A percentile compares a stretch with the other conserved stretches of the same genome.
These are phyloP conservation scores for Drosophila mulleri DNA, from an alignment of 2,888 invertebrate genomes.

Conservation along the genomic window DNA sequence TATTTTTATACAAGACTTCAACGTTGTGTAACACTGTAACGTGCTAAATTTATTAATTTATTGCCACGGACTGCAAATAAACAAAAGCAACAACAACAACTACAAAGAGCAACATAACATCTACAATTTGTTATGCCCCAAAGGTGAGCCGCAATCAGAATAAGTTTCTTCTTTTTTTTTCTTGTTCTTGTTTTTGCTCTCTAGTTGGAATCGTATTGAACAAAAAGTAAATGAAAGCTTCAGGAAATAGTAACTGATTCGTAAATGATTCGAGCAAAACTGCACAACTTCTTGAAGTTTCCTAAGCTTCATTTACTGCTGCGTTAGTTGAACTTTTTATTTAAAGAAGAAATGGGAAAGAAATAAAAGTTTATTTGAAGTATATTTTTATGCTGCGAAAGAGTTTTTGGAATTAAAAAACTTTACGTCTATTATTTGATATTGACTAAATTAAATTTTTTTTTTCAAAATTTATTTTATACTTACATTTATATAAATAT, in stretches of 20 bases:
- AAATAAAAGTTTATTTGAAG: conserved; percentile 1
- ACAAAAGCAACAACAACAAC: conserved; percentile 43
- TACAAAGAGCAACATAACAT: conserved; percentile 47
- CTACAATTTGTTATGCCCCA: conserved; percentile 52
- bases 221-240: background rate
- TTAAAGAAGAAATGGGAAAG: background rate
- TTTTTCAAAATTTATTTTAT: too few relatives aligned
- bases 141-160: conserved; percentile 59
- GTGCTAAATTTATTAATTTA: conserved; percentile 78
- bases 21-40: conserved; percentile 58
- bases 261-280: background rate
- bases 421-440: background rate
- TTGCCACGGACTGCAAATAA: conserved; percentile 64
- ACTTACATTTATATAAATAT: too few relatives aligned
- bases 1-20: conserved; percentile 41
- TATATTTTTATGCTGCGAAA: background rate
- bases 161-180: conserved; percentile 7
- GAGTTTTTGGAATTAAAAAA: background rate
- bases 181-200: background rate
- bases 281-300: conserved; percentile 2
- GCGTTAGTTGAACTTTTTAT: background rate
- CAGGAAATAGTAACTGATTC: background rate
- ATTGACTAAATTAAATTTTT: background rate
- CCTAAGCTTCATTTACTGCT: conserved; percentile 11
- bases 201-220: background rate